A percentile compares a stretch with the other conserved stretches of the same genome.
phyloP scores from a whole-genome alignment of 2,888 invertebrate genomes.

The Gandaritis pyraliata region DNA sequence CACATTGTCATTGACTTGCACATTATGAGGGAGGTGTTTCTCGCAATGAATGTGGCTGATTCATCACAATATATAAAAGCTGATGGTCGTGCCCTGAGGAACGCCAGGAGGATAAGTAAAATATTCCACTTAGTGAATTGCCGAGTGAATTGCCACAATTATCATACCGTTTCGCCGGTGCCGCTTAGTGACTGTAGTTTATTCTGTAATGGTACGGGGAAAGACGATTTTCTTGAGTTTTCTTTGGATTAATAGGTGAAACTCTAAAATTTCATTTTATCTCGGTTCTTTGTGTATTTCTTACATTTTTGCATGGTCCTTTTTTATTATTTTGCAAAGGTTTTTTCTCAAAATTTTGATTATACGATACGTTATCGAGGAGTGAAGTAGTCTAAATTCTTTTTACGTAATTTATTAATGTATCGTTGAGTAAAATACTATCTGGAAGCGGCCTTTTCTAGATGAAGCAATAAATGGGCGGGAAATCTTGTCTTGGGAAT shows the following conservation, averaged over 20 bases:
- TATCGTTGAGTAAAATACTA: too few species aligned
- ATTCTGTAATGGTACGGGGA: conserved; percentile 34
- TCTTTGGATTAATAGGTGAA: conserved; percentile 38
- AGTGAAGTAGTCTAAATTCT: too few species aligned
- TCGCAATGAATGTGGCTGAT: conserved; percentile 69
- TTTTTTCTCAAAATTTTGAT: too few species aligned
- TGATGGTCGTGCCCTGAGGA: conserved; percentile 70
- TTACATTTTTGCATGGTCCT: conserved; percentile 9
- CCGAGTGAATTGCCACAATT: conserved; percentile 68
- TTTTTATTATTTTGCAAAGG: not conserved
- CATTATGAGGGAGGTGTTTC: conserved; percentile 51
- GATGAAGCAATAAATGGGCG: conserved; percentile 65
- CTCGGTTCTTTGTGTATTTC: conserved; percentile 16
- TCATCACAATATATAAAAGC: conserved; percentile 70
- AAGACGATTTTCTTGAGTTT: conserved; percentile 38
- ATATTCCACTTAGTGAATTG: conserved; percentile 78
- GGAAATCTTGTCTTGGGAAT: conserved; percentile 74
- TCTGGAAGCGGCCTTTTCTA: conserved; percentile 7
- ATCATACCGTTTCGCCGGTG: conserved; percentile 62
- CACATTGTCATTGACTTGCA: conserved; percentile 27
- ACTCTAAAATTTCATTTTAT: conserved; percentile 31
- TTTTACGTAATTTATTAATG: too few species aligned
- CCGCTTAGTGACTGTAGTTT: conserved; percentile 31
- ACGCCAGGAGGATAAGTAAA: conserved; percentile 74
- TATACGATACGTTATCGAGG: too few species aligned